phyloP scores from a whole-genome alignment of 2,113 vertebrate species.

The Regulus satrapa region DNA sequence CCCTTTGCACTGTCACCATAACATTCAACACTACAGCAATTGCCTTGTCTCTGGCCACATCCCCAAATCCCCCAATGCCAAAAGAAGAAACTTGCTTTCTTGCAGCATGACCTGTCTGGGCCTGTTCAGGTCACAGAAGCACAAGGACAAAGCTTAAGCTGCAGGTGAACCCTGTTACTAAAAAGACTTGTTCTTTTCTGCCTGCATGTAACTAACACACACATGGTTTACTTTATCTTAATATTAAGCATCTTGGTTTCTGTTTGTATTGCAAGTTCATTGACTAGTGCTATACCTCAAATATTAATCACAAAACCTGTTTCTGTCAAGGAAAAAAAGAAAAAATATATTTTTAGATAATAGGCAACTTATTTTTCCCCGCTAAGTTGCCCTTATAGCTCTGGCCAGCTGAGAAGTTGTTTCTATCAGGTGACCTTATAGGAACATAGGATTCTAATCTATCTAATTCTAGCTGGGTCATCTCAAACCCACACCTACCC shows the following conservation, averaged over 20 bases:
- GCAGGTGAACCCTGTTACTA: neutral
- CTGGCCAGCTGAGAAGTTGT: neutral
- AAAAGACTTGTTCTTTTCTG: neutral
- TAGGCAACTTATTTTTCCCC: neutral
- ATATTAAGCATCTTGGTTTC: neutral
- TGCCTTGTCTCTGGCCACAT: neutral
- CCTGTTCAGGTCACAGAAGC: neutral
- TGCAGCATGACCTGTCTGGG: neutral
- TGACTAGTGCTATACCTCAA: neutral
- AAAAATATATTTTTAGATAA: neutral
- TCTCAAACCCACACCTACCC: neutral
- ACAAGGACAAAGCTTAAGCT: neutral
- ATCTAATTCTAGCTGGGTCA: neutral
- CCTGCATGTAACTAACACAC: neutral
- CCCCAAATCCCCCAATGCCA: rapidly evolving
- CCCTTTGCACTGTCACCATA: neutral
- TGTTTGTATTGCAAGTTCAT: neutral
- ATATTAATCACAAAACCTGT: neutral
- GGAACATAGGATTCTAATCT: neutral
- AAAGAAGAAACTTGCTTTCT: neutral
- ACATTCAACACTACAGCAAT: neutral
- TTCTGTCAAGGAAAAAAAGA: neutral
- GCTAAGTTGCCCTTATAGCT: neutral
- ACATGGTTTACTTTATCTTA: neutral
- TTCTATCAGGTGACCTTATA: neutral